These are phyloP conservation scores for Drosophila histrio DNA, from an alignment of 2,888 invertebrate species.

Conservation along the genomic window DNA sequence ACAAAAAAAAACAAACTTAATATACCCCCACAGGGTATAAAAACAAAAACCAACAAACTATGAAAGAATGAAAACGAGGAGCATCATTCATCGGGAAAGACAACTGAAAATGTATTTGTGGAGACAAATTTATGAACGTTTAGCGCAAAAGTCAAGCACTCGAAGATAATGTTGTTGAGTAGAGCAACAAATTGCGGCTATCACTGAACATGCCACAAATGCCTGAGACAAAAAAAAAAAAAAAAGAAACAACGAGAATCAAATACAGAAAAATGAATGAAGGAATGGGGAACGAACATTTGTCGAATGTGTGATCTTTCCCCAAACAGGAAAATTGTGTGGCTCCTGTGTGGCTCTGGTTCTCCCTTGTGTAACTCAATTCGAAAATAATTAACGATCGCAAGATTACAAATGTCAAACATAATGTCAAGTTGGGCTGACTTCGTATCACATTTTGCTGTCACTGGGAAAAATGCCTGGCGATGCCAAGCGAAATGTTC, in stretches of 20 bases:
- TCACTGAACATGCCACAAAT: slow-evolving; percentile 70
- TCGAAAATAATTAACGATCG: slow-evolving; percentile 83
- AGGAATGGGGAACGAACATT: slow-evolving; percentile 33
- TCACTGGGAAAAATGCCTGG: slow-evolving; percentile 42
- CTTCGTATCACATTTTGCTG: slow-evolving; percentile 59
- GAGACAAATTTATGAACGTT: slow-evolving; percentile 82
- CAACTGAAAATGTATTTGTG: slow-evolving; percentile 56
- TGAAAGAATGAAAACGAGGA: background rate
- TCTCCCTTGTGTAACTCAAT: slow-evolving; percentile 73
- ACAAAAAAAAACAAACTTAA: slow-evolving; percentile 16
- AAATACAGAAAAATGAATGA: slow-evolving; percentile 10
- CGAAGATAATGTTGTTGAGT: slow-evolving; percentile 71
- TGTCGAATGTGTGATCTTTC: slow-evolving; percentile 68
- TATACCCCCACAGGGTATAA: too few relatives aligned
- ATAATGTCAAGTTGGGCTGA: slow-evolving; percentile 80
- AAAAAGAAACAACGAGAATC: slow-evolving; percentile 11
- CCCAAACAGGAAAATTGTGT: slow-evolving; percentile 9
- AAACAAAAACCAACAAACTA: slow-evolving; percentile 9
- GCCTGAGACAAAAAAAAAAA: slow-evolving; percentile 16
- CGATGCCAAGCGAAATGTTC: slow-evolving; percentile 45
- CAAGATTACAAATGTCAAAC: slow-evolving; percentile 83
- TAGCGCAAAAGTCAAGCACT: slow-evolving; percentile 80
- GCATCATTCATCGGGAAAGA: slow-evolving; percentile 56
- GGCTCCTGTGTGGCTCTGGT: slow-evolving; percentile 67
- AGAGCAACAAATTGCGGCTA: slow-evolving; percentile 80